Conservation (phyloP, 1,140 invertebrate genomes). For the Calycopis cecrops region DNA sequence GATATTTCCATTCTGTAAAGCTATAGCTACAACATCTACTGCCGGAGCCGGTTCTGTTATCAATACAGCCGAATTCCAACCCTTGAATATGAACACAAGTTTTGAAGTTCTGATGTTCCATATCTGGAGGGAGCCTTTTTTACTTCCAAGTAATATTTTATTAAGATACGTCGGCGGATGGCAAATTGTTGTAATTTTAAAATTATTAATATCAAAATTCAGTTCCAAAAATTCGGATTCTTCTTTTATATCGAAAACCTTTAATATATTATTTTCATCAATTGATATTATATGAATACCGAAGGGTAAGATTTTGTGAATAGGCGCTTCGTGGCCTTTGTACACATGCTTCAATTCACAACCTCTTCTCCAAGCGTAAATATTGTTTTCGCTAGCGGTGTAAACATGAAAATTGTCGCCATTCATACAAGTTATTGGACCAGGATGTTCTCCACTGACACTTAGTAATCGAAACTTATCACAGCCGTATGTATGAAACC, state of each 20-base stretch:
- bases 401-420: conserved; percentile 89
- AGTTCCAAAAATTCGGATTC: conserved; percentile 82
- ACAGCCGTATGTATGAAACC: conserved; percentile 94
- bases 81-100: conserved; percentile 87
- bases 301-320: conserved; percentile 91
- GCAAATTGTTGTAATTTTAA: conserved; percentile 85
- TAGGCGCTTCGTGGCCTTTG: conserved; percentile 82
- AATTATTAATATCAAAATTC: conserved; percentile 82
- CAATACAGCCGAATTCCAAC: conserved; percentile 83
- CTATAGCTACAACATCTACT: conserved; percentile 92
- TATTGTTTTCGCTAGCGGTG: conserved; percentile 85
- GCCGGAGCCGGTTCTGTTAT: conserved; percentile 91
- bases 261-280: conserved; percentile 85
- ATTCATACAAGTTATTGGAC: conserved; percentile 88
- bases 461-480: conserved; percentile 88
- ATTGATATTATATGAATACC: conserved; percentile 90
- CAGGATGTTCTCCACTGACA: conserved; percentile 87
- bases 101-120: conserved; percentile 92
- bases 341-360: conserved; percentile 90
- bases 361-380: conserved; percentile 92
- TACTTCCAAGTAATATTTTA: conserved; percentile 94
- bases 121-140: conserved; percentile 90
- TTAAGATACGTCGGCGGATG: conserved; percentile 97
- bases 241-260: conserved; percentile 90
- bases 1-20: conserved; percentile 88